Evolutionary conservation across 2,113 vertebrate species (phyloP).

Genomic region (Leucoraja erinaceus): DNA sequence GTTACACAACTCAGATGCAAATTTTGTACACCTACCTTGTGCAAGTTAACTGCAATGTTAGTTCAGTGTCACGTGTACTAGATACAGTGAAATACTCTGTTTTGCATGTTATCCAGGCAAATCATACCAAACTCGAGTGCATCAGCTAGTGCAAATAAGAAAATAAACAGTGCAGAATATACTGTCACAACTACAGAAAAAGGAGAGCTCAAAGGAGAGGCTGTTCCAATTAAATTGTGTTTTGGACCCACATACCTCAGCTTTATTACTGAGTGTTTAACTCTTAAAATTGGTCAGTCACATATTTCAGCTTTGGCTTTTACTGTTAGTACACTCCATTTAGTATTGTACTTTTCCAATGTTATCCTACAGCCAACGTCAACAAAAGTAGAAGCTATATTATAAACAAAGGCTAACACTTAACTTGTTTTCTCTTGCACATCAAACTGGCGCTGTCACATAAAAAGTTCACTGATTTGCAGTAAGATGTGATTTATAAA

Average conservation of each 20-base stretch:
- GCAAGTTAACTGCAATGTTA: neutral
- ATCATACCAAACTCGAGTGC: too few relatives aligned
- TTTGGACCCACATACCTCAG: neutral
- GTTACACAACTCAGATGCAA: neutral
- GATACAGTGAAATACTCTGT: too few relatives aligned
- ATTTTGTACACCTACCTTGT: neutral
- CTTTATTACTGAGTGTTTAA: neutral
- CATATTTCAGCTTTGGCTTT: neutral
- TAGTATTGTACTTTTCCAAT: neutral
- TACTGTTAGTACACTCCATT: neutral
- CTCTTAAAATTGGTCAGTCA: neutral
- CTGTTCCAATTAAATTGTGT: neutral
- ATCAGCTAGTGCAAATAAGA: too few relatives aligned
- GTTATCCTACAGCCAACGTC: neutral
- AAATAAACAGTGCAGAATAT: neutral
- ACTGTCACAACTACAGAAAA: too few relatives aligned
- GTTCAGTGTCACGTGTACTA: too few relatives aligned
- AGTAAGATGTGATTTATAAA: too few relatives aligned
- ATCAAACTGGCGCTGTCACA: neutral
- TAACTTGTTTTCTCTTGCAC: neutral
- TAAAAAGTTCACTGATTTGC: neutral
- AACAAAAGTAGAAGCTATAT: neutral
- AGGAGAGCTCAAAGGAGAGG: too few relatives aligned
- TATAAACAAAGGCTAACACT: too few relatives aligned
- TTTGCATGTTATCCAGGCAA: too few relatives aligned